A percentile compares a stretch with the other conserved stretches of the same genome.
Conservation (phyloP, 64 coral and sea anemone species). For the Pocillopora damicornis region DNA sequence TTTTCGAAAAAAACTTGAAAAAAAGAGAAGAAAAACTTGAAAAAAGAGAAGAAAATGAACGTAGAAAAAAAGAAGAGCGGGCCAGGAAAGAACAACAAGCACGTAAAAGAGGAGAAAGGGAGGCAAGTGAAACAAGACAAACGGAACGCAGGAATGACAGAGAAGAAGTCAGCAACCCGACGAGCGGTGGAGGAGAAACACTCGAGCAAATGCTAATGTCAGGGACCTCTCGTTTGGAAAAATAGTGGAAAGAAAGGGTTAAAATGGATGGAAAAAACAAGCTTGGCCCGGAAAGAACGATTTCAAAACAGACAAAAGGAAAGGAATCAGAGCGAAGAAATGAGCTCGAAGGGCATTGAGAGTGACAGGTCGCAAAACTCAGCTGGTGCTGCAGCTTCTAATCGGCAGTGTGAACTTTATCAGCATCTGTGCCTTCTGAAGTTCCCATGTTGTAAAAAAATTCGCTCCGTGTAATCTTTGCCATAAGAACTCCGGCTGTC, state of each 20-base stretch:
- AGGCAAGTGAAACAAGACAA: neutral
- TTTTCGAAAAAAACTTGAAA: neutral
- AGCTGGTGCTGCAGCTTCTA: neutral
- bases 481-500: slow-evolving; percentile 46
- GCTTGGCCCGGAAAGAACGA: too few relatives aligned
- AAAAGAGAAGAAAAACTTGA: slow-evolving; percentile 6
- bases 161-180: neutral
- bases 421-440: slow-evolving; percentile 34
- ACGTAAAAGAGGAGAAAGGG: too few relatives aligned
- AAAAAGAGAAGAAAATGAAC: neutral
- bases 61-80: neutral
- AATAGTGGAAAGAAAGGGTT: too few relatives aligned
- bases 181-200: neutral
- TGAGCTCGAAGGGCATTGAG: too few relatives aligned
- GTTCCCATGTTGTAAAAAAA: slow-evolving; percentile 52
- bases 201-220: neutral
- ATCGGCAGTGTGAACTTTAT: slow-evolving; percentile 44
- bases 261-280: too few relatives aligned
- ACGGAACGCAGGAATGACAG: neutral
- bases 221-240: too few relatives aligned
- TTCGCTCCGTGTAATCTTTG: slow-evolving; percentile 69
- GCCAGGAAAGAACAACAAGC: too few relatives aligned
- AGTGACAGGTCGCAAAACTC: neutral
- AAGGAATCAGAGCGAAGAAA: too few relatives aligned
- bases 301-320: too few relatives aligned